Evolutionary conservation across 2,888 invertebrate species (phyloP).

Genomic region (Blastobasis lacticolella): DNA sequence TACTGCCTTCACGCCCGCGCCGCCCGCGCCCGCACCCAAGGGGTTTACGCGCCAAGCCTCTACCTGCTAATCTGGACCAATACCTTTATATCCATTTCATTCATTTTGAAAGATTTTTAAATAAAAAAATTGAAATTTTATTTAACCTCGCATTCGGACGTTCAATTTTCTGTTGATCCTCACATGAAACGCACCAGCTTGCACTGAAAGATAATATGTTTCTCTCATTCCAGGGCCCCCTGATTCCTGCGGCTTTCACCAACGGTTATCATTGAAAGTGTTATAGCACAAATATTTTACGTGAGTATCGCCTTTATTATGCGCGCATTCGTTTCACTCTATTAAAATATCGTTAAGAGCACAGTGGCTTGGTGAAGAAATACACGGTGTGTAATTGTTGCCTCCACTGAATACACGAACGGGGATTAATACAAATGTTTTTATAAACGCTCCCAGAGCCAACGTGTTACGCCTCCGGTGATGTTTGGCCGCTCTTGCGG

Average conservation of each 20-base stretch:
- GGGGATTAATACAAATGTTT: conserved; percentile 40
- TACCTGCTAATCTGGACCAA: too few relatives aligned
- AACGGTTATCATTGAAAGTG: conserved; percentile 96
- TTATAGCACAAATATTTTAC: conserved; percentile 71
- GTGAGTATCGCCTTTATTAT: conserved; percentile 60
- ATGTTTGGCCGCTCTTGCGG: neutral
- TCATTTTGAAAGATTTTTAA: too few relatives aligned
- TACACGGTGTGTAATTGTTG: conserved; percentile 38
- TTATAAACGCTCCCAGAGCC: conserved; percentile 28
- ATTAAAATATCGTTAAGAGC: conserved; percentile 55
- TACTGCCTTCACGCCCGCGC: conserved; percentile 42
- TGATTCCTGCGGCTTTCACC: conserved; percentile 99
- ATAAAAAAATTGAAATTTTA: too few relatives aligned
- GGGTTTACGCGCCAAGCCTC: too few relatives aligned
- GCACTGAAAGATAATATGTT: conserved; percentile 14
- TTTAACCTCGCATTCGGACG: too few relatives aligned
- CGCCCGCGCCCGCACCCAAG: too few relatives aligned
- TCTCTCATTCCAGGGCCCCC: conserved; percentile 87
- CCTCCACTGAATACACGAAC: conserved; percentile 32
- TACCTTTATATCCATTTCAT: too few relatives aligned
- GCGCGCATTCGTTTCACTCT: conserved; percentile 37
- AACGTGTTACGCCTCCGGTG: neutral
- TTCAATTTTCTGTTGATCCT: too few relatives aligned
- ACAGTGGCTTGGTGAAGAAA: conserved; percentile 36
- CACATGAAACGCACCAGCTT: too few relatives aligned